Evolutionary conservation across 92 coral and sea anemone genomes (phyloP).

Genomic region (Actinostola sp.): DNA sequence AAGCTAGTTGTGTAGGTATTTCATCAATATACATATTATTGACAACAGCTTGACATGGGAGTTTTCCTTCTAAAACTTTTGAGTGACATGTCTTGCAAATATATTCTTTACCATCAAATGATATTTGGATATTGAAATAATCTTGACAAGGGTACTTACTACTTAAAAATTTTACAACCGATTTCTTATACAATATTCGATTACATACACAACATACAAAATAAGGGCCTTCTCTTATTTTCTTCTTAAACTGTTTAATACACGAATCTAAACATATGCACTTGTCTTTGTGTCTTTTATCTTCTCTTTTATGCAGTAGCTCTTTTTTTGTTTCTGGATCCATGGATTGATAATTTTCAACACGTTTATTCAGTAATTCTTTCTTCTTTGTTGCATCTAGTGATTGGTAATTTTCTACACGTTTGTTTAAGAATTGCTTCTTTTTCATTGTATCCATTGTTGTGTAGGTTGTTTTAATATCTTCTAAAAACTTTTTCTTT

Average conservation of each 20-base stretch:
- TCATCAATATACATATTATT: conserved; percentile 59
- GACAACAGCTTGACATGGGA: conserved; percentile 71
- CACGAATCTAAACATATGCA: conserved; percentile 29
- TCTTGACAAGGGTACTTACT: neutral
- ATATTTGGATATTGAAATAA: conserved; percentile 19
- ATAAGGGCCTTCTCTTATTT: conserved; percentile 69
- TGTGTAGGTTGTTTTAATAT: neutral
- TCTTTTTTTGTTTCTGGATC: conserved; percentile 30
- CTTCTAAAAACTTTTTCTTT: conserved; percentile 9
- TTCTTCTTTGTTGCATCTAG: conserved; percentile 19
- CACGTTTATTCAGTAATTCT: conserved; percentile 3
- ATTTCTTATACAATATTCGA: conserved; percentile 46
- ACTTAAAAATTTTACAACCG: neutral
- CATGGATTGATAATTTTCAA: conserved; percentile 40
- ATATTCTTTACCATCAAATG: conserved; percentile 67
- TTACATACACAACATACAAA: conserved; percentile 60
- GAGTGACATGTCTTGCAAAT: conserved; percentile 76
- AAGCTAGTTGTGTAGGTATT: conserved; percentile 55
- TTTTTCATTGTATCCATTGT: conserved; percentile 4
- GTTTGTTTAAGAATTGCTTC: neutral
- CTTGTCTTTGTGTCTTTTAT: conserved; percentile 27
- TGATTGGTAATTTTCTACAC: conserved; percentile 24
- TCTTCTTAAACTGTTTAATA: conserved; percentile 36
- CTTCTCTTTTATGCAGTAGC: conserved; percentile 29
- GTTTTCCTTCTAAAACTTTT: conserved; percentile 49